A percentile compares a stretch with the other conserved stretches of the same genome.
Evolutionary conservation across 1,140 invertebrate species (phyloP).

Genomic region (Papilio aristodemus): DNA sequence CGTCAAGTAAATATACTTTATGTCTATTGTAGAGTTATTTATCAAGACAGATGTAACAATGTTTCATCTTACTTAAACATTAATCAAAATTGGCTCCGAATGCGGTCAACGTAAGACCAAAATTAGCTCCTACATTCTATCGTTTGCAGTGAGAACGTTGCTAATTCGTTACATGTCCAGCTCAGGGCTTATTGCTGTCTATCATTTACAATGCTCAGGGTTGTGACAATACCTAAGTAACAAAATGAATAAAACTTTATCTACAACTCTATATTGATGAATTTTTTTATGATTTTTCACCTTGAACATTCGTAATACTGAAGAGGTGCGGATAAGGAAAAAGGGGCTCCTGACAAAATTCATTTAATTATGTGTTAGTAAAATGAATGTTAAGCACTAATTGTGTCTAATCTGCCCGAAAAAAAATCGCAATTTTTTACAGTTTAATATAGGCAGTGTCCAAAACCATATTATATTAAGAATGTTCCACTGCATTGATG

Average conservation of each 20-base stretch:
- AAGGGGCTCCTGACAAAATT: too few species aligned
- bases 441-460: neutral
- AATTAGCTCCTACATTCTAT: neutral
- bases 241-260: neutral
- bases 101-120: slow-evolving; percentile 21
- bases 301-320: too few species aligned
- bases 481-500: too few species aligned
- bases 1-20: neutral
- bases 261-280: too few species aligned
- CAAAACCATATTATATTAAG: too few species aligned
- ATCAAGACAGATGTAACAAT: neutral
- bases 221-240: neutral
- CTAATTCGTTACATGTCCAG: slow-evolving; percentile 25
- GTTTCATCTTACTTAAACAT: slow-evolving; percentile 12
- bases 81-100: slow-evolving; percentile 15
- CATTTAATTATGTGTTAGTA: too few species aligned
- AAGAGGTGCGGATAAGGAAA: too few species aligned
- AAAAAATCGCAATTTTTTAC: too few species aligned
- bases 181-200: slow-evolving; percentile 13
- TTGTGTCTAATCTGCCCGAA: too few species aligned
- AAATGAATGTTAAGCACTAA: too few species aligned
- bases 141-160: neutral
- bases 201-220: slow-evolving; percentile 20
- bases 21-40: neutral
- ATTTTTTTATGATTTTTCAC: too few species aligned